Evolutionary conservation across 2,888 invertebrate genomes (phyloP).

Genomic region (Ptychoptera albimana): DNA sequence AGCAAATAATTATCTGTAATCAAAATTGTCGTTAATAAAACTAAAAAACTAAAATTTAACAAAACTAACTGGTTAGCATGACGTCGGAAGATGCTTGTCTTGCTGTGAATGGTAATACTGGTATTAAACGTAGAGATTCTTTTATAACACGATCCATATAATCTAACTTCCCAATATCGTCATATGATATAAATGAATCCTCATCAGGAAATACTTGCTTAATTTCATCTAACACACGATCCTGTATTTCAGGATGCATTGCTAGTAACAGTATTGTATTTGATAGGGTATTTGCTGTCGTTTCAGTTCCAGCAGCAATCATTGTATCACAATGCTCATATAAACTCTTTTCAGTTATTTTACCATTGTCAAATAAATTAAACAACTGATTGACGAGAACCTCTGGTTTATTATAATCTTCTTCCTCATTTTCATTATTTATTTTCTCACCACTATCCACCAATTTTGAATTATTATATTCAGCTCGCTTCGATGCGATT

Average conservation of each 20-base stretch:
- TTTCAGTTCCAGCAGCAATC: conserved; percentile 10
- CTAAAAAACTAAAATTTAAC: background rate
- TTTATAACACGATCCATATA: conserved; percentile 5
- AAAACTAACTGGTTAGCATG: background rate
- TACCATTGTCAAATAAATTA: background rate
- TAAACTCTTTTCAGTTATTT: background rate
- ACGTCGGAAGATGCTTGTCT: background rate
- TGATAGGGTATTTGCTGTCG: conserved; percentile 14
- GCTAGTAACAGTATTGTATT: conserved; percentile 14
- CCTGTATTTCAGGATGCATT: conserved; percentile 16
- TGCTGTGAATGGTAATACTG: conserved; percentile 4
- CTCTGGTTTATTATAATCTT: background rate
- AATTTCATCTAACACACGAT: conserved; percentile 15
- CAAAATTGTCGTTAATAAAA: background rate
- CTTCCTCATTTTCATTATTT: background rate
- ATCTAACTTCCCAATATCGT: conserved; percentile 3
- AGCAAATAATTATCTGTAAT: conserved; percentile 3
- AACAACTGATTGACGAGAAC: background rate
- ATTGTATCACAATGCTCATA: background rate
- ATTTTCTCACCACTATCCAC: background rate
- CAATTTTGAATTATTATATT: background rate
- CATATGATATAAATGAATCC: conserved; percentile 1
- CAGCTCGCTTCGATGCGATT: background rate
- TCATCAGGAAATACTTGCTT: conserved; percentile 8
- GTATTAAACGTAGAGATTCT: conserved; percentile 3